A percentile compares a stretch with the other conserved stretches of the same genome.
phyloP scores from a whole-genome alignment of 2,888 invertebrate species.

The Idaea biselata region DNA sequence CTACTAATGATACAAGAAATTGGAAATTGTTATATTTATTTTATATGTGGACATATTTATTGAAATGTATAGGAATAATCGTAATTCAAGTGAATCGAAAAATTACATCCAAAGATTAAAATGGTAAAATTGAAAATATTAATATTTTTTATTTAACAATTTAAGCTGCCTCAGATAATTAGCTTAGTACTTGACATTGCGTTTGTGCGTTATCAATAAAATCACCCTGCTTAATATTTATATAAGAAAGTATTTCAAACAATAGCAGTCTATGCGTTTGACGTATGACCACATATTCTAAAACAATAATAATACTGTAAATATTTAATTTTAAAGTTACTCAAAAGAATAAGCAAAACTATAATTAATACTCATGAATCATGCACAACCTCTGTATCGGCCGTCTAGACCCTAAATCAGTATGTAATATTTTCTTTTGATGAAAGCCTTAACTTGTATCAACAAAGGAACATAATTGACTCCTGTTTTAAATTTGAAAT shows the following conservation, averaged over 20 bases:
- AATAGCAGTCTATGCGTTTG: constrained; percentile 30
- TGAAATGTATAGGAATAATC: constrained; percentile 1
- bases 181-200: constrained; percentile 29
- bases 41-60: neutral
- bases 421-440: constrained; percentile 24
- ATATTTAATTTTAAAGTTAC: constrained; percentile 26
- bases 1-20: neutral
- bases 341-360: constrained; percentile 35
- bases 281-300: constrained; percentile 23
- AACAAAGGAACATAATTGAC: constrained; percentile 42
- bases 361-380: constrained; percentile 40
- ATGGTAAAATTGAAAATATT: constrained; percentile 9
- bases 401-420: constrained; percentile 29
- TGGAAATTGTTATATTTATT: neutral
- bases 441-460: constrained; percentile 32
- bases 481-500: constrained; percentile 26
- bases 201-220: constrained; percentile 63
- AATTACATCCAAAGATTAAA: constrained; percentile 7
- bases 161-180: constrained; percentile 36
- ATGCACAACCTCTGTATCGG: constrained; percentile 49
- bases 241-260: constrained; percentile 26
- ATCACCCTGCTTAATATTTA: constrained; percentile 59
- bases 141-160: constrained; percentile 12
- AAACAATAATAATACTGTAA: constrained; percentile 38
- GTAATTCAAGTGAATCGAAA: constrained; percentile 8